phyloP scores from a whole-genome alignment of 2,113 vertebrate genomes.

The Hyla sarda region DNA sequence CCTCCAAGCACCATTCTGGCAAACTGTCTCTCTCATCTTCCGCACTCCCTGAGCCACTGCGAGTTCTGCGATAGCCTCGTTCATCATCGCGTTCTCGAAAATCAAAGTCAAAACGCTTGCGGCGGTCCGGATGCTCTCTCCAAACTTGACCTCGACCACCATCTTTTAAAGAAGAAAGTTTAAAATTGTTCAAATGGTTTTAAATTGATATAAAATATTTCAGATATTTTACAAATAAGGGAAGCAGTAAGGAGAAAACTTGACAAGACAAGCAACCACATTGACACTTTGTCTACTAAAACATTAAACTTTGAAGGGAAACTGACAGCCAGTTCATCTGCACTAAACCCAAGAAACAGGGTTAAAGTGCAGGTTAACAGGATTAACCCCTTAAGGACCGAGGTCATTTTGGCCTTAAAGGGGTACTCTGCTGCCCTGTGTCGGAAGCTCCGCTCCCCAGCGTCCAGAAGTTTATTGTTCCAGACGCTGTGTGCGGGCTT shows the following conservation, averaged over 20 bases:
- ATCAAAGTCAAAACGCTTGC: slow-evolving; percentile 92
- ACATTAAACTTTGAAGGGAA: too few species aligned
- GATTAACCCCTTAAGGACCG: too few species aligned
- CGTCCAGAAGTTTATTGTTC: too few species aligned
- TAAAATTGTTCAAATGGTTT: not conserved
- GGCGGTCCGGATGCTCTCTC: slow-evolving; percentile 92
- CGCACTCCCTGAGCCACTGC: slow-evolving; percentile 90
- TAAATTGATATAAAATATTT: not conserved
- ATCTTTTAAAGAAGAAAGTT: slow-evolving; percentile 69
- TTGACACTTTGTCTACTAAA: too few species aligned
- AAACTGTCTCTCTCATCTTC: slow-evolving; percentile 95
- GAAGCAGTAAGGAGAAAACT: not conserved
- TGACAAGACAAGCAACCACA: too few species aligned
- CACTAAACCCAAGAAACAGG: too few species aligned
- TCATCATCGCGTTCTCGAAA: slow-evolving; percentile 91
- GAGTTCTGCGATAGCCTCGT: slow-evolving; percentile 87
- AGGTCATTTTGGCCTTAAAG: too few species aligned
- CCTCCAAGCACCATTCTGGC: slow-evolving; percentile 97
- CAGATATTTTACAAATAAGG: not conserved
- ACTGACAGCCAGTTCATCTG: too few species aligned
- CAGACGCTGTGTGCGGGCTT: too few species aligned
- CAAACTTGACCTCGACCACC: slow-evolving; percentile 88
- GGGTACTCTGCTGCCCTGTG: too few species aligned
- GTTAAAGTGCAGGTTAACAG: too few species aligned
- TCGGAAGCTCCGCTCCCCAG: too few species aligned